Percentiles rank a stretch among this genome's conserved stretches.
These are phyloP conservation scores for Drosophila nigricruria DNA, from an alignment of 2,888 invertebrate genomes.

Conservation along the genomic window DNA sequence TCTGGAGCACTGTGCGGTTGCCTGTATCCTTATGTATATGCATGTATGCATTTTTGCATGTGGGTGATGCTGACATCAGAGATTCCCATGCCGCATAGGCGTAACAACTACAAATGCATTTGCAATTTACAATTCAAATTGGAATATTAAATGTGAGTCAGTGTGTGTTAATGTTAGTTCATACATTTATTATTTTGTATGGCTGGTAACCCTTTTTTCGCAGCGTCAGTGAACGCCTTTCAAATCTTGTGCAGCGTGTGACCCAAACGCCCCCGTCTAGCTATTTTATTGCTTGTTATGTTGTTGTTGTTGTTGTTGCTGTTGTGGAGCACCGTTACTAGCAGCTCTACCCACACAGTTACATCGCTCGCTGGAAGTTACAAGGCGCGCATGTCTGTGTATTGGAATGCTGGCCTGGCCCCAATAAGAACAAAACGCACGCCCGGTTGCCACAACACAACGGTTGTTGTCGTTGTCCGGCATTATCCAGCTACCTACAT, in stretches of 20 bases:
- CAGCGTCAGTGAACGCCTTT: slow-evolving; percentile 51
- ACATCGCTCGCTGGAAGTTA: slow-evolving; percentile 38
- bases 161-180: background rate
- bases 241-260: slow-evolving; percentile 66
- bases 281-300: slow-evolving; percentile 22
- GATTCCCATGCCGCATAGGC: slow-evolving; percentile 32
- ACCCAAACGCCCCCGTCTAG: slow-evolving; percentile 74
- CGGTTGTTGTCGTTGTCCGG: slow-evolving; percentile 69
- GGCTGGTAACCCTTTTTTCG: slow-evolving; percentile 46
- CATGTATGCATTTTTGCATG: background rate
- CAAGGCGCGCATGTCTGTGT: slow-evolving; percentile 68
- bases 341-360: slow-evolving; percentile 42
- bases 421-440: slow-evolving; percentile 55
- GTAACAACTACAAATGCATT: slow-evolving; percentile 15
- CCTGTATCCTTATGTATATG: slow-evolving; percentile 52
- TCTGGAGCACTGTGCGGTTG: slow-evolving; percentile 9
- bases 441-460: slow-evolving; percentile 76
- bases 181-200: slow-evolving; percentile 28
- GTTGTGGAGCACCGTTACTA: slow-evolving; percentile 55
- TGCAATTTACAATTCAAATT: slow-evolving; percentile 63
- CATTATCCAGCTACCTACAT: slow-evolving; percentile 24
- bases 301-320: slow-evolving; percentile 20
- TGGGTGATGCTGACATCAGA: slow-evolving; percentile 37
- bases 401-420: slow-evolving; percentile 58
- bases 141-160: slow-evolving; percentile 23